phyloP scores from a whole-genome alignment of 2,888 invertebrate species.

The Ectemnius continuus region DNA sequence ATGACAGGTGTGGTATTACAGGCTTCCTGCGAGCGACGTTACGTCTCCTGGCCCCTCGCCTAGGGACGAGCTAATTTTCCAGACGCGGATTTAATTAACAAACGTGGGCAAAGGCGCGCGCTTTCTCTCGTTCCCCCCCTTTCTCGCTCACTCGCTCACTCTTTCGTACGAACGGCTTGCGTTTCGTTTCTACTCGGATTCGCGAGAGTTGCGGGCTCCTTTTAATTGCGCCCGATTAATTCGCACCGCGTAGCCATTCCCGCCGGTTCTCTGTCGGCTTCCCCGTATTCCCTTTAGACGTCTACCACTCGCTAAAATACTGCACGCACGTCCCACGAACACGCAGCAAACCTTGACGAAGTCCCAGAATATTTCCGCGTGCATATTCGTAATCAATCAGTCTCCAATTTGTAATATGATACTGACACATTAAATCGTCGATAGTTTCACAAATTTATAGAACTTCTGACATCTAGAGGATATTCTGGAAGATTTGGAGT shows the following conservation, averaged over 20 bases:
- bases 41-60: constrained; percentile 34
- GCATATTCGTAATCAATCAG: too few relatives aligned
- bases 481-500: too few relatives aligned
- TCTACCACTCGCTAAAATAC: too few relatives aligned
- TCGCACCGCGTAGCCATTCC: neutral
- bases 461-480: too few relatives aligned
- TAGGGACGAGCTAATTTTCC: constrained; percentile 44
- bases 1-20: constrained; percentile 33
- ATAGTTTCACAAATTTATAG: too few relatives aligned
- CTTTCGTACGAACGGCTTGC: neutral
- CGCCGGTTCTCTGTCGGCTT: neutral
- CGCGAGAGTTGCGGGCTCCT: constrained; percentile 9
- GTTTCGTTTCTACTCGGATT: constrained; percentile 6
- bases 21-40: constrained; percentile 47
- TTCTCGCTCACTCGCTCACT: neutral
- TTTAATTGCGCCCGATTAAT: constrained; percentile 45
- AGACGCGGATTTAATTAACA: constrained; percentile 52
- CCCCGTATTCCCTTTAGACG: too few relatives aligned
- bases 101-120: constrained; percentile 4
- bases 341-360: too few relatives aligned
- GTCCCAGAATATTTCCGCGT: too few relatives aligned
- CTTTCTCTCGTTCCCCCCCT: constrained; percentile 2
- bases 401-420: too few relatives aligned
- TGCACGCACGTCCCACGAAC: too few relatives aligned
- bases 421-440: too few relatives aligned